Evolutionary conservation across 2,797 vertebrate genomes (phyloP).

Genomic region (Cossypha dichroa): DNA sequence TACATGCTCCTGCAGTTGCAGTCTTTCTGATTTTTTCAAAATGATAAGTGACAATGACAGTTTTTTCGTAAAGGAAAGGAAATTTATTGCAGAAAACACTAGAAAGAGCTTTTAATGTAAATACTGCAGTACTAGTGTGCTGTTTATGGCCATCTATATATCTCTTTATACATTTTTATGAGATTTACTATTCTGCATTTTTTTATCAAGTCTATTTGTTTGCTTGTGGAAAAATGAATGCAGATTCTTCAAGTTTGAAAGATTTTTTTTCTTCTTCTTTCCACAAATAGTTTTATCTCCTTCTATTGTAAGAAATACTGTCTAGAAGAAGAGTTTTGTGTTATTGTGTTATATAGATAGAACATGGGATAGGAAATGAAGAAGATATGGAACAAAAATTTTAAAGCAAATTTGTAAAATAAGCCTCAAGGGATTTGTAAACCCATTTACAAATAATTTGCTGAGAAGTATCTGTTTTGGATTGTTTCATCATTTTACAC

Average conservation of each 20-base stretch:
- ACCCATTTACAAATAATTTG: background rate
- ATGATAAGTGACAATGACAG: background rate
- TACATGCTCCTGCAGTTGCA: background rate
- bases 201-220: background rate
- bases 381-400: background rate
- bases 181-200: background rate
- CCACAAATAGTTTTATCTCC: background rate
- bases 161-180: background rate
- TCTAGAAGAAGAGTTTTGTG: background rate
- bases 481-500: background rate
- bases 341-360: background rate
- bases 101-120: background rate
- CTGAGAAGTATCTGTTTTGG: background rate
- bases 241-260: background rate
- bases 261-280: background rate
- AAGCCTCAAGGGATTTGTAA: background rate
- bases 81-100: background rate
- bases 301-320: background rate
- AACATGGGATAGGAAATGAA: background rate
- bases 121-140: background rate
- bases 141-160: background rate
- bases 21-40: background rate
- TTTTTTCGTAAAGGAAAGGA: background rate
- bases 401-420: background rate
- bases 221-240: background rate